Evolutionary conservation across 2,888 invertebrate species (phyloP), one percentile per base, ranked within the genome.

Genomic region (Lepidochitona cinerea): DNA sequence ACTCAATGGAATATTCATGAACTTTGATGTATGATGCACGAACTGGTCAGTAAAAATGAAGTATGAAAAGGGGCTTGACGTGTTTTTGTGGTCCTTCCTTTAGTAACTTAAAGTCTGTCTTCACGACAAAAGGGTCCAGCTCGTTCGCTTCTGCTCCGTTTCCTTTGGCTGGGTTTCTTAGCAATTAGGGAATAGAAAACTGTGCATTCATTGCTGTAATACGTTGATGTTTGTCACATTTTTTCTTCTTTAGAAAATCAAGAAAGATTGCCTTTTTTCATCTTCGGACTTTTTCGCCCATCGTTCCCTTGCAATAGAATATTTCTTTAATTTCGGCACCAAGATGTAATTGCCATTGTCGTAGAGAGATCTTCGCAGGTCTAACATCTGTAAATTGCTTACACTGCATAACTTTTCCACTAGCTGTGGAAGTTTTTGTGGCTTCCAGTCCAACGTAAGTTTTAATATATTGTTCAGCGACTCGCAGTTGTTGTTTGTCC

Each of bases 401-500:
- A 78, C 53, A 9, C 70, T 36, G n/a, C 41, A 52, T 0, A 78
- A 33, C 68, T 70, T 73, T 0, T 75, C 72, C 0, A 78, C 35
- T 0, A 80, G 66, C 0, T 75, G 74, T 6, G 71, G 69, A 18
- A 71, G 14, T 49, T 70, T 73, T 12, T 70, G 59, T n/a, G 71
- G 75, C 37, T 75, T 72, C 74, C 75, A 78, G 6, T 76, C 68
- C 6, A 71, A 36, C 0, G 53, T 36, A 6, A 65, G 53, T 71
- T 80, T 80, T 23, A 76, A n/a, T 2, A 73, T 26, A 37, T 75
- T 70, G 54, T 80, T 80, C 53, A 78, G 76, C 1, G 71, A 74
- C 49, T 78, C 76, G 0, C 76, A 64, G 49, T 76, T 78, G 71
- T 78, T 79, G 68, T 79, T 79, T 1, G 78, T 78, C 79, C 76